These are phyloP conservation scores for Drosophila melanogaster DNA, from an alignment of 1,140 invertebrate genomes.

Conservation along the genomic window DNA sequence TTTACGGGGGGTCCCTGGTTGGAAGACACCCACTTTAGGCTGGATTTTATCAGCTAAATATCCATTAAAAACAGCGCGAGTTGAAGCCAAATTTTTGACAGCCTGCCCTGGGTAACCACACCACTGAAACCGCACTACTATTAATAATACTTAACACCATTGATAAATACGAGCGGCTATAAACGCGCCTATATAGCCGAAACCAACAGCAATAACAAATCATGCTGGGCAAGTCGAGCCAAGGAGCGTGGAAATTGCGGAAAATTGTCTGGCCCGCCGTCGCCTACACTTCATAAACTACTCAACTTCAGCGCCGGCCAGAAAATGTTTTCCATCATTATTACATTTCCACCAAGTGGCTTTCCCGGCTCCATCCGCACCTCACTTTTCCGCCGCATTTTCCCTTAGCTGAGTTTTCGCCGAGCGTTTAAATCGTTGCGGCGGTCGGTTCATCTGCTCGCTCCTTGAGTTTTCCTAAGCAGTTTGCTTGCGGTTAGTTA, in stretches of 20 bases:
- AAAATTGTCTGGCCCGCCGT: constrained; percentile 53
- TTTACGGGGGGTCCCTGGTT: constrained; percentile 2
- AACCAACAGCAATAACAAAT: constrained; percentile 59
- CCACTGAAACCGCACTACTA: constrained; percentile 62
- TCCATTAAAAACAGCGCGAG: constrained; percentile 27
- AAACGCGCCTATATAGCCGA: constrained; percentile 49
- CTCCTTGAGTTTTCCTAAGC: constrained; percentile 43
- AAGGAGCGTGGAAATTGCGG: constrained; percentile 51
- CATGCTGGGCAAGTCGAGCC: constrained; percentile 40
- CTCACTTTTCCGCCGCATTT: neutral
- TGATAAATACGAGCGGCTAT: constrained; percentile 72
- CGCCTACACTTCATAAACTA: constrained; percentile 67
- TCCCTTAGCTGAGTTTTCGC: constrained; percentile 30
- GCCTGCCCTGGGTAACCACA: neutral
- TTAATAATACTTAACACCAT: constrained; percentile 76
- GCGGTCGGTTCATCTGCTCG: constrained; percentile 2
- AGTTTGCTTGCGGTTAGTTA: constrained; percentile 74
- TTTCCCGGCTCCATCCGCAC: constrained; percentile 2
- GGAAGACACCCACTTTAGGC: neutral
- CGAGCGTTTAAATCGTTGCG: constrained; percentile 38
- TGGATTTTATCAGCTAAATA: constrained; percentile 12
- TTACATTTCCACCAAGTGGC: constrained; percentile 73
- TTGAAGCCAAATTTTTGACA: constrained; percentile 38
- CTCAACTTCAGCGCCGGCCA: constrained; percentile 44
- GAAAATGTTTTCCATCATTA: constrained; percentile 63